Base-by-base conservation (phyloP, 2,888 invertebrate genomes). In the Mesorhabditis spiculigera region DNA sequence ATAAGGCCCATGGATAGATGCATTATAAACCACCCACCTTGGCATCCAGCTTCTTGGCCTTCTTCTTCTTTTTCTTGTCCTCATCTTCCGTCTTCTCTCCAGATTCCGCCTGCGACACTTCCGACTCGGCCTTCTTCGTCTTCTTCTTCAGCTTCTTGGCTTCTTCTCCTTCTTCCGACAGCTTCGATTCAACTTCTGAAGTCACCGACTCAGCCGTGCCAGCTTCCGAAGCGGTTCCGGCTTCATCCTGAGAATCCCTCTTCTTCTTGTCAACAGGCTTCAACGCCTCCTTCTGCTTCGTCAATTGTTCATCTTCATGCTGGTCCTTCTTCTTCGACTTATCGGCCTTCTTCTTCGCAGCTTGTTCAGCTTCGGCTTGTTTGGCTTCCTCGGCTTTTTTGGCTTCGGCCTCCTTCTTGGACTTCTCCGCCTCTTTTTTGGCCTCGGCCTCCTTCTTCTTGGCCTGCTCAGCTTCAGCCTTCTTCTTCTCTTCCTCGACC, bases 401-500 rank as follows among this genome's bases (percentile, higher is more conserved):
- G 13, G 16, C 61, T 45, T 43, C 44, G 45, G 16, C 65, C 44
- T 45, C 45, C 16, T 62, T 67, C 67, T 70, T 70, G 10, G 42
- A 61, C 43, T 65, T 43, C 5, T 65, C 65, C 8, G 43, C 43
- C 5, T 63, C 16, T 42, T 65, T 65, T 10, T 63, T 50, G 4
- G n/a, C 28, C 41, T 65, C 44, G 44, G 45, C 68, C 28, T 68
- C 65, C 10, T 45, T 65, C 41, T 42, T 4, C 42, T 45, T 43
- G 10, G 45, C 58, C 28, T n/a, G 66, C 63, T 67, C 68, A 0
- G 45, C 10, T 4, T 50, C 64, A 65, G 66, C 67, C 67, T 62
- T 71, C 67, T 64, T 75, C 69, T 50, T 67, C 67, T 70, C 74
- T 41, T 63, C 71, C 0, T 67, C 69, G 69, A 68, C 66, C 28